Evolutionary conservation across 2,888 invertebrate species (phyloP), one percentile per base, ranked within the genome.

Genomic region (Oxyteleia sp.): DNA sequence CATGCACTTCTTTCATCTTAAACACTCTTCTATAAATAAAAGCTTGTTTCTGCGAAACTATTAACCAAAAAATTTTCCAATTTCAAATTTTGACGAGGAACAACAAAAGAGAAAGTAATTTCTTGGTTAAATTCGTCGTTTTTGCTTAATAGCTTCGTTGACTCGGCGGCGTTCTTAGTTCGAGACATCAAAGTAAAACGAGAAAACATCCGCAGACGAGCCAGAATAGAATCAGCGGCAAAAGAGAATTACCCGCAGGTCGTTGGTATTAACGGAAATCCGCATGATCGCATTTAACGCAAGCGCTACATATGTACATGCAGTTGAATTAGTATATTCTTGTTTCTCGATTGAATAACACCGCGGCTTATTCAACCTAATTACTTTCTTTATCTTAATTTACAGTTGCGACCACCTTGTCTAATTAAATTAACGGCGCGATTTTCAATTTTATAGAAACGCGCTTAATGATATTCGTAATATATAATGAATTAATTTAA

Each of bases 141-240:
- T 82, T 76, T 69, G 55, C 32, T 71, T 3, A 71, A 69, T n/a
- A 61, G 59, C 66, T 76, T 76, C 69, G 72, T 71, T 63, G 57
- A 66, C 66, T 51, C 26, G 72, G 49, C 66, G 72, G 51, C 72
- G 55, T 38, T 71, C 74, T 71, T 64, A 57, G 53, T 61, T 66
- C 35, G 23, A 76, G 66, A 76, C 75, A 76, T 82, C 82, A 75
- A 84, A 84, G 79, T 75, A 79, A 57, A 69, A 80, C 76, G 66
- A 71, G 83, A 69, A 74, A 84, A 78, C 63, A 68, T 83, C 71
- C 53, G 53, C 63, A 79, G 68, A 78, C 57, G 68, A 45, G 78
- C 78, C 72, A 83, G 78, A 84, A 84, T 84, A 84, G 84, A 84
- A 71, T 80, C 61, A 59, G 11, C 47, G 15, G 51, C 51, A 51